Conservation (phyloP, 1,140 invertebrate species). For the Atopsyche davidsoni region DNA sequence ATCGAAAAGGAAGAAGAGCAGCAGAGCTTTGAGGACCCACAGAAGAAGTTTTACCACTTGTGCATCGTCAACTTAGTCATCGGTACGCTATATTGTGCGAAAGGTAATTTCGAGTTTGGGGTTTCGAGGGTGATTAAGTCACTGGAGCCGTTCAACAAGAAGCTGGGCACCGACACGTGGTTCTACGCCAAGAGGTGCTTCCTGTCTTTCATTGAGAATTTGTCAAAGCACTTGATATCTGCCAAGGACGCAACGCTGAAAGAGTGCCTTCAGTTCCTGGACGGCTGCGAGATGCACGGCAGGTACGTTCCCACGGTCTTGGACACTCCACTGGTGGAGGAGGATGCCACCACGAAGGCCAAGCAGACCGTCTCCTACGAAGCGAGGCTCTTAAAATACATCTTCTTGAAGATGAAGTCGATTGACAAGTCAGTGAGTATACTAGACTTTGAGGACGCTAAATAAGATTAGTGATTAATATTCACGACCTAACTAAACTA, state of each 20-base stretch:
- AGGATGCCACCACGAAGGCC: constrained; percentile 61
- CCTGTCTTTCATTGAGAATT: constrained; percentile 86
- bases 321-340: constrained; percentile 74
- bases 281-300: constrained; percentile 87
- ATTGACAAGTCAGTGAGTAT: constrained; percentile 46
- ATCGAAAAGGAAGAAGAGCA: constrained; percentile 98
- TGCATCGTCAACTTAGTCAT: constrained; percentile 99
- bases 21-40: constrained; percentile 85
- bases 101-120: constrained; percentile 99
- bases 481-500: no score
- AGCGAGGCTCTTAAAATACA: constrained; percentile 76
- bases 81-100: constrained; percentile 96
- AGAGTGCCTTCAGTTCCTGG: constrained; percentile 88
- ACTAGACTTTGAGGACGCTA: constrained; percentile 48
- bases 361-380: constrained; percentile 93
- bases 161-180: constrained; percentile 95
- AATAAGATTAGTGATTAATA: constrained; percentile 32
- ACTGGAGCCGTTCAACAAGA: constrained; percentile 91
- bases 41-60: constrained; percentile 93
- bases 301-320: constrained; percentile 76
- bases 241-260: constrained; percentile 82
- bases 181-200: constrained; percentile 95
- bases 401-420: constrained; percentile 68
- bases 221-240: constrained; percentile 86
- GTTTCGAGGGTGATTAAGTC: constrained; percentile 96